Evolutionary conservation across 1,140 invertebrate genomes (phyloP).

Genomic region (Ridgeia piscesae): DNA sequence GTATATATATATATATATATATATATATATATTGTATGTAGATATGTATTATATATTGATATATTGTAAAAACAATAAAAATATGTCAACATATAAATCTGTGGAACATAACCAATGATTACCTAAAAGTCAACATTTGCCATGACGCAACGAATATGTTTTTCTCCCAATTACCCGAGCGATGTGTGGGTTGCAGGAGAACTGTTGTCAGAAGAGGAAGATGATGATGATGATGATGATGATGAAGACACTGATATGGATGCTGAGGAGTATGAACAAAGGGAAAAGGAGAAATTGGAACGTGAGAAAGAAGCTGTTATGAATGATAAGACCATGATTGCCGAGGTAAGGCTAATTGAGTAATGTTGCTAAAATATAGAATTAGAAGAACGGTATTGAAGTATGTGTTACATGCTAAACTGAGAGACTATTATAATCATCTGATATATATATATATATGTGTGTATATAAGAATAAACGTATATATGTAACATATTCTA

Average conservation of each 20-base stretch:
- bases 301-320: constrained; percentile 63
- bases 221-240: constrained; percentile 35
- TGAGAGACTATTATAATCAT: neutral
- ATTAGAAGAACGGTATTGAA: neutral
- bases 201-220: constrained; percentile 32
- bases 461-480: neutral
- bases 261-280: constrained; percentile 57
- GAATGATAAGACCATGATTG: constrained; percentile 61
- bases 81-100: too few species aligned
- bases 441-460: neutral
- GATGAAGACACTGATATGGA: constrained; percentile 50
- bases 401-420: neutral
- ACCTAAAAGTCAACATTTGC: too few species aligned
- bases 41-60: too few species aligned
- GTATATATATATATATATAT: too few species aligned
- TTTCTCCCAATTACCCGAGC: neutral
- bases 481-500: too few species aligned
- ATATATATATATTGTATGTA: too few species aligned
- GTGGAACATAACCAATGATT: too few species aligned
- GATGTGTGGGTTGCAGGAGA: constrained; percentile 35
- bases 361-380: neutral
- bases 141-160: neutral
- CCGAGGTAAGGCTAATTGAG: constrained; percentile 50
- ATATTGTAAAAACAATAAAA: too few species aligned
- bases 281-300: constrained; percentile 61